Evolutionary conservation across 2,888 invertebrate genomes (phyloP), one percentile per base, ranked within the genome.

Genomic region (Pecten maximus): DNA sequence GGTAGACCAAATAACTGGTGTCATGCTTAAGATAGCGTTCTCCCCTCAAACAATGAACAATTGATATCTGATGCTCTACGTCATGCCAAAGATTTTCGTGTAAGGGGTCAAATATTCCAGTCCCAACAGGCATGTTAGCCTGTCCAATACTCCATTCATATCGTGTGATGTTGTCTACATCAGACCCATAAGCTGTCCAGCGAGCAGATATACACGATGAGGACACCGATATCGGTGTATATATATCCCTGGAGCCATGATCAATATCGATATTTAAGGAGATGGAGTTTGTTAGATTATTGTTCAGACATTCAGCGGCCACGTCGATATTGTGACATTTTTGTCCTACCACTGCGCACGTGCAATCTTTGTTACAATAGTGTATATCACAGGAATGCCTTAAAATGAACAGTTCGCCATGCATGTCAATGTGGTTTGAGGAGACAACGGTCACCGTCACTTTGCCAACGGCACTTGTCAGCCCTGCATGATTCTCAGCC

Each of bases 261-360:
- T 40, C 88, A 35, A 74, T 35, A 74, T 74, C 35, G 23, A 54
- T 50, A 89, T 28, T 0, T 39, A 48, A 15, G n/a, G 16, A 19
- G 4, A 28, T 39, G 44, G 28, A 74, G 35, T 15, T 12, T 10
- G 12, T 86, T 50, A 23, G 35, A 10, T 28, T n/a, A 40, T 40
- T 23, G 1, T n/a, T 15, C 40, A 35, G 16, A 50, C 89, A 89
- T 2, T 10, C 23, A n/a, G 19, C 8, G 28, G 4, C 6, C 39
- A 40, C 40, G 0, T 74, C 40, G 16, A 23, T 28, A n/a, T 48
- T 19, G 10, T 39, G 39, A 88, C 91, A 91, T 88, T 89, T 88
- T 19, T 91, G 86, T 40, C 94, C 94, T 35, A 94, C n/a, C 4
- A 93, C 91, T n/a, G 93, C 92, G 40, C 94, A 94, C 2, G 94